These are phyloP conservation scores for Morbakka virulenta DNA, from an alignment of 30 jellyfish, hydroid and myxozoan genomes.

Conservation along the genomic window DNA sequence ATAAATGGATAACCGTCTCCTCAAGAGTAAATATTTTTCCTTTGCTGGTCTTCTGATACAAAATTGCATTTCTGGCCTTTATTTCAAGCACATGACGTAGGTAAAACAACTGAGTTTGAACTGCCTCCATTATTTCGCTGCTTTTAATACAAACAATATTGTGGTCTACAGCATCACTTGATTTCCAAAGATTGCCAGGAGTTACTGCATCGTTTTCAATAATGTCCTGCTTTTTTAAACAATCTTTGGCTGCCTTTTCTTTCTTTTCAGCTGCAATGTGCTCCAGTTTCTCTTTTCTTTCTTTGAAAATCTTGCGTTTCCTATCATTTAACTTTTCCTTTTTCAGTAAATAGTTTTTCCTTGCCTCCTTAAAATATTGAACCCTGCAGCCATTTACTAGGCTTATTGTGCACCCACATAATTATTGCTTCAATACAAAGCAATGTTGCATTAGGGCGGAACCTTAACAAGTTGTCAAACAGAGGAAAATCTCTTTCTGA, in stretches of 20 bases:
- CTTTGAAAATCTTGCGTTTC: not conserved
- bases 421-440: slow-evolving; percentile 2
- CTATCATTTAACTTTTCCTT: not conserved
- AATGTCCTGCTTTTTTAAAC: not conserved
- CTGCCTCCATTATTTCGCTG: slow-evolving; percentile 1
- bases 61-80: slow-evolving; percentile 8
- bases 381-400: slow-evolving; percentile 11
- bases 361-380: not conserved
- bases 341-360: no score
- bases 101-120: not conserved
- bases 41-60: slow-evolving; percentile 12
- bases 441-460: slow-evolving; percentile 5
- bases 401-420: slow-evolving; percentile 13
- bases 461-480: not conserved
- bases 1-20: no score
- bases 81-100: not conserved
- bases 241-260: not conserved
- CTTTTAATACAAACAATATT: not conserved
- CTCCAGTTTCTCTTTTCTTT: not conserved
- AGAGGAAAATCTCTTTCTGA: slow-evolving; percentile 25
- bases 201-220: not conserved
- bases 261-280: not conserved
- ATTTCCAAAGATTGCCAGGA: slow-evolving; percentile 6
- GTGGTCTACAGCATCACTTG: slow-evolving; percentile 5
- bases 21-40: no score